A percentile compares a stretch with the other conserved stretches of the same genome.
These are phyloP conservation scores for Pristionchus entomophagus DNA, from an alignment of 2,888 invertebrate genomes.

Conservation along the genomic window DNA sequence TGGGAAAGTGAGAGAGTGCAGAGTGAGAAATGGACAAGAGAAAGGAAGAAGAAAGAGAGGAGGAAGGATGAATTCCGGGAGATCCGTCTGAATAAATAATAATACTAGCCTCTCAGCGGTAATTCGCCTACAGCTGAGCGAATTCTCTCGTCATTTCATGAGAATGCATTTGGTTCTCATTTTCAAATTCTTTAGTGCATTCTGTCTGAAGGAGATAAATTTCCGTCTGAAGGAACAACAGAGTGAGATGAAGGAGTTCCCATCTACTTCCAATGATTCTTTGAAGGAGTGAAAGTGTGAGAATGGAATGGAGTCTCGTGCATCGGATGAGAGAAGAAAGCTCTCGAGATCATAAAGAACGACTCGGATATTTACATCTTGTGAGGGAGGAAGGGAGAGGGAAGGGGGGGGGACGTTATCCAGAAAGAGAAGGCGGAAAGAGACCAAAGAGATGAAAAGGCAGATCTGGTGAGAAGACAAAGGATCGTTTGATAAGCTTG, in stretches of 20 bases:
- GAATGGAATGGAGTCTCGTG: not conserved
- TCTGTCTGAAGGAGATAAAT: not conserved
- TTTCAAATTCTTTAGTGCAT: not conserved
- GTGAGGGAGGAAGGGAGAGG: conserved; percentile 7
- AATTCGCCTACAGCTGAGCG: conserved; percentile 16
- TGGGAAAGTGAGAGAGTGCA: conserved; percentile 16
- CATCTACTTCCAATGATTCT: not conserved
- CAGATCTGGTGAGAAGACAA: conserved; percentile 2
- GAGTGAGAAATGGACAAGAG: conserved; percentile 18
- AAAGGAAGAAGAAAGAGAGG: not conserved
- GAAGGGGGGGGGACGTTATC: not conserved
- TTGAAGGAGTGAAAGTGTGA: not conserved
- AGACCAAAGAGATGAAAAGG: not conserved
- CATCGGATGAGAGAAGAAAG: conserved; percentile 15
- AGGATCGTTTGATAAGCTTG: conserved; percentile 24
- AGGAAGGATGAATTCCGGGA: not conserved
- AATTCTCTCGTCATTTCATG: not conserved
- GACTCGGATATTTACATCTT: conserved; percentile 44
- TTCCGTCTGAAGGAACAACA: conserved; percentile 34
- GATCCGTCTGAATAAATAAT: conserved; percentile 36
- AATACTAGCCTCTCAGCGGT: not conserved
- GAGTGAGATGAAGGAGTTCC: not conserved
- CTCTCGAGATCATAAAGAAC: conserved; percentile 9
- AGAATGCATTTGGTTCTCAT: no score
- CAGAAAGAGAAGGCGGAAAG: not conserved